Base-by-base conservation (phyloP, 1,140 invertebrate species). In the Maconellicoccus hirsutus region DNA sequence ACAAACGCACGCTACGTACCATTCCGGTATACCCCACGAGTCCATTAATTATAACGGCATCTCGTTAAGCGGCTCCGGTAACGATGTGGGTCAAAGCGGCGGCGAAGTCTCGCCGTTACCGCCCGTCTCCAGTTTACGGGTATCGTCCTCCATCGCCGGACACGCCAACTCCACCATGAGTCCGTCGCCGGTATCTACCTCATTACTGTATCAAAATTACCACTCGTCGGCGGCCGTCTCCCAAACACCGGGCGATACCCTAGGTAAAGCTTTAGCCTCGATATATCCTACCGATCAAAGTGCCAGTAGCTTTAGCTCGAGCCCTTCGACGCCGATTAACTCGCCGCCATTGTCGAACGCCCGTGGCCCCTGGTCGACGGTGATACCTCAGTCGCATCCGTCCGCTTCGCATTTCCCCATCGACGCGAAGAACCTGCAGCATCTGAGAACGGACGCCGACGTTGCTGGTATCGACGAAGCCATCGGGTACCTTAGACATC, bases 281-380 rank as follows among this genome's bases (percentile, higher is more conserved):
- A 66, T 66, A 8, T 66, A 92, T 82, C 87, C 89, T 70, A 85
- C 88, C 75, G 91, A 94, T 80, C 92, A 94, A 81, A 91, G 91
- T 83, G 87, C 89, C 78, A 92, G 89, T 80, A 95, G 92, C 84
- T 96, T 93, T 82, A 91, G 91, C 81, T 93, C 91, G 77, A 94
- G 94, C 78, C 92, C 93, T 74, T 88, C 89, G 75, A 92, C 91
- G 38, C 91, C 91, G 22, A 88, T 91, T 72, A 92, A 90, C 82
- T 91, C 91, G 72, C 90, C 92, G 61, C 91, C 89, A 71, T 92
- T 80, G 59, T 12, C 72, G n/a, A 75, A 73, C 71, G 33, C 70
- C 42, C 71, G 39, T 74, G 77, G 76, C 74, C 75, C 77, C 71
- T 78, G 70, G 75, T 72, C 72, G 70, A 72, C 73, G 71, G 70